Evolutionary conservation across 2,113 vertebrate species (phyloP).

Genomic region (Proteles cristata): DNA sequence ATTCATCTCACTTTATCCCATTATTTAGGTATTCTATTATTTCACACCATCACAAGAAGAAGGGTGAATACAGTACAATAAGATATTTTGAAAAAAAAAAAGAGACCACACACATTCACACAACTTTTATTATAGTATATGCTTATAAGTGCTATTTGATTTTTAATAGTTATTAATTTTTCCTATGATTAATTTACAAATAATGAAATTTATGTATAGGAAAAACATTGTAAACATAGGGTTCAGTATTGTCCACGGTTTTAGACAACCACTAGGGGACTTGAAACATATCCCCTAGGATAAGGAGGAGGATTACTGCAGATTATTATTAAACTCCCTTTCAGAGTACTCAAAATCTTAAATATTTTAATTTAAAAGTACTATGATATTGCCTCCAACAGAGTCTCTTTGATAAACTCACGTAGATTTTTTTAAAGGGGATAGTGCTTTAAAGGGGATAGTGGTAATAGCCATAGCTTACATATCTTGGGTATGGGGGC

Average conservation of each 20-base stretch:
- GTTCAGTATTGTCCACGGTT: not conserved
- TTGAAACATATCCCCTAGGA: not conserved
- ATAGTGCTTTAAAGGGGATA: not conserved
- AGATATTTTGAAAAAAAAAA: not conserved
- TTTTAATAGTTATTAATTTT: not conserved
- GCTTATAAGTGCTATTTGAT: not conserved
- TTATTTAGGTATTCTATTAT: not conserved
- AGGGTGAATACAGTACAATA: not conserved
- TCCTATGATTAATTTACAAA: not conserved
- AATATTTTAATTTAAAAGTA: not conserved
- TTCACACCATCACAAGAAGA: not conserved
- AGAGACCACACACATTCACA: not conserved
- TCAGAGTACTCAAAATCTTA: not conserved
- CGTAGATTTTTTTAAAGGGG: not conserved
- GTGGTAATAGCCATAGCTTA: not conserved
- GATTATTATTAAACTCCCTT: not conserved
- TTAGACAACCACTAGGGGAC: not conserved
- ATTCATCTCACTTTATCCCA: not conserved
- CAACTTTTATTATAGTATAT: not conserved
- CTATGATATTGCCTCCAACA: not conserved
- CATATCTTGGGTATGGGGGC: not conserved
- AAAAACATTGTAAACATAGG: not conserved
- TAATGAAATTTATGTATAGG: not conserved
- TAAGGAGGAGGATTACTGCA: not conserved
- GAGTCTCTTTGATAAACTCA: not conserved